Evolutionary conservation across 2,113 vertebrate species (phyloP).

Genomic region (Chroicocephalus ridibundus): DNA sequence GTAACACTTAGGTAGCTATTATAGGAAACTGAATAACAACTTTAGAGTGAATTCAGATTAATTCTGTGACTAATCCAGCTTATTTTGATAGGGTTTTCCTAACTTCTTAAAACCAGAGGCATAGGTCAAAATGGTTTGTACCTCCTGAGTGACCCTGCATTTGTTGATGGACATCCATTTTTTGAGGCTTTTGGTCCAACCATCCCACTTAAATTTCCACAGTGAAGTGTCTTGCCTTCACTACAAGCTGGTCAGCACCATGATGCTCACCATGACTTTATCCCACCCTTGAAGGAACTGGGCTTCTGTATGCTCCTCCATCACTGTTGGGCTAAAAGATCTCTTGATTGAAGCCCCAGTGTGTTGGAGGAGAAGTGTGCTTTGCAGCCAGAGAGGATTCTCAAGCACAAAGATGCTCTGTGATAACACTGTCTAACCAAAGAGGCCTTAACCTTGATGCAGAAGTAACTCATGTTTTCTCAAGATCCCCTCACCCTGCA

Average conservation of each 20-base stretch:
- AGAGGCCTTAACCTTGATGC: neutral
- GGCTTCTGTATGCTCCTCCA: fast-evolving
- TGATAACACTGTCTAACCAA: neutral
- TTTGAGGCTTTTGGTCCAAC: neutral
- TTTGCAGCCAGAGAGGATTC: neutral
- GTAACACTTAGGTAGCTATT: neutral
- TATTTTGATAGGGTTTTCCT: neutral
- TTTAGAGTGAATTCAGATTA: neutral
- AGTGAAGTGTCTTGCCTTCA: neutral
- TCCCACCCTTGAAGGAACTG: neutral
- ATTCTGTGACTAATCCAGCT: neutral
- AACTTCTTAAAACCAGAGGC: neutral
- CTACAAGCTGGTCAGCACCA: fast-evolving
- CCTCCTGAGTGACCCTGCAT: neutral
- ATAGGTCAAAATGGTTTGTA: neutral
- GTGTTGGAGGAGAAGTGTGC: neutral
- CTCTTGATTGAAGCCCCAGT: neutral
- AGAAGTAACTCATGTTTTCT: neutral
- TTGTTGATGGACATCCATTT: neutral
- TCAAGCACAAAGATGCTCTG: neutral
- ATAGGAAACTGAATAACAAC: neutral
- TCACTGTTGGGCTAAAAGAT: neutral
- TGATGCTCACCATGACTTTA: neutral
- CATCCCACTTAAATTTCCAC: neutral
- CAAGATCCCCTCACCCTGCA: neutral